Base-by-base conservation (phyloP, 2,113 vertebrate genomes). In the Cynopterus brachyotis region DNA sequence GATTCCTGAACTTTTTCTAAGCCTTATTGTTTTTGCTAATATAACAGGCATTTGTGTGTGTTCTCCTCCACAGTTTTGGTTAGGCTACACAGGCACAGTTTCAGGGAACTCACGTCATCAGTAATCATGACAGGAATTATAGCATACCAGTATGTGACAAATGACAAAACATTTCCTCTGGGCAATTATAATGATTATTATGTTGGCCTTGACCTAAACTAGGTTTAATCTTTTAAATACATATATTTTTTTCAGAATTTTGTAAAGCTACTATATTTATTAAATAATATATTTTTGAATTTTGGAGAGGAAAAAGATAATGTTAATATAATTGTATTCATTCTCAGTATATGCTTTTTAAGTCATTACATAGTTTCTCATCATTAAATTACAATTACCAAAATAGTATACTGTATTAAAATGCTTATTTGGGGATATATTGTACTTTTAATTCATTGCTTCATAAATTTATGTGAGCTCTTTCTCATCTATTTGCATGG, bases 81-180 rank as follows among this genome's bases (percentile, higher is more conserved):
- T 8, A 72, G 8, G 12, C 28, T 72, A 17, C 16, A 20, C 15
- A 10, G 26, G 24, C 22, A 42, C 4, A 35, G 1, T 81, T 42
- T 45, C 3, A 16, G 11, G 28, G 12, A 20, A 55, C 24, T 73
- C 15, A 6, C 22, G 15, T 20, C 32, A 32, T 78, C 20, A 28
- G 0, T 6, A 40, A 47, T 60, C 35, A 17, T 7, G 9, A 19
- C 40, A 80, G 24, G 0, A 3, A 55, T n/a, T 3, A 20, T 11
- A 59, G 13, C 6, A 20, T 30, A 10, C 47, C 32, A 80, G 26
- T 40, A 9, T 28, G 35, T 78, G 42, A 17, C 32, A 30, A 70
- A 0, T 17, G 81, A 60, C 26, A 67, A n/a, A 66, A 55, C 0
- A 4, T 45, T 22, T 60, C 30, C 26, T 86, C 24, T 76, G 67